A percentile compares a stretch with the other conserved stretches of the same genome.
These are phyloP conservation scores for Amblyornis subalaris DNA, from an alignment of 2,113 vertebrate species.

Conservation along the genomic window DNA sequence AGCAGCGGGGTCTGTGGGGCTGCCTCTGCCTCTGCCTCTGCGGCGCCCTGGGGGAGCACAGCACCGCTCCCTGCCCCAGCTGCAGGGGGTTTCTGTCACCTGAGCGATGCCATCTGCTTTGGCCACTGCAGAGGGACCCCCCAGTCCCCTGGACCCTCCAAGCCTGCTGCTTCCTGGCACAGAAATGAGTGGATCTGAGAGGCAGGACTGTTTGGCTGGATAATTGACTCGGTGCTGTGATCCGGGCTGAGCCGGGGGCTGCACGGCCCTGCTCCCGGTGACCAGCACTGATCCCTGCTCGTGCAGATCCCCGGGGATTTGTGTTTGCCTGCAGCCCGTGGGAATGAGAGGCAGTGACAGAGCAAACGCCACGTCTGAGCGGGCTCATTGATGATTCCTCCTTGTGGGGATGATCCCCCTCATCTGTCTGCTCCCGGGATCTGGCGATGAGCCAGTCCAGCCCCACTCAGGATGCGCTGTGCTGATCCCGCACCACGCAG, in stretches of 20 bases:
- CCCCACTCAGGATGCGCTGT: not conserved
- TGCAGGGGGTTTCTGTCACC: not conserved
- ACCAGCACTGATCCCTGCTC: not conserved
- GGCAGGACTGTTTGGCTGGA: not conserved
- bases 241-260: fast-evolving
- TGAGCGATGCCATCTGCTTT: not conserved
- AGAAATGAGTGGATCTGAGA: not conserved
- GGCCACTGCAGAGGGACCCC: not conserved
- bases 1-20: not conserved
- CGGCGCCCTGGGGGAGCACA: fast-evolving
- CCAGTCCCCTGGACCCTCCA: not conserved
- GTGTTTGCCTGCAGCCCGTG: not conserved
- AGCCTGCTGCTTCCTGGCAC: fast-evolving
- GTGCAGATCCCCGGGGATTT: not conserved
- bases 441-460: not conserved
- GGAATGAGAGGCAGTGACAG: not conserved
- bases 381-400: not conserved
- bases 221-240: not conserved
- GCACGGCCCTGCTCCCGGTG: fast-evolving
- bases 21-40: not conserved
- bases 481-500: not conserved
- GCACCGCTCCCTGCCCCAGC: not conserved
- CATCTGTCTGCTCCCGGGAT: not conserved
- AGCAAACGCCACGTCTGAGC: not conserved
- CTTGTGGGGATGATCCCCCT: not conserved